These are phyloP conservation scores for Monarcha castaneiventris DNA, from an alignment of 2,113 vertebrate genomes.

Conservation along the genomic window DNA sequence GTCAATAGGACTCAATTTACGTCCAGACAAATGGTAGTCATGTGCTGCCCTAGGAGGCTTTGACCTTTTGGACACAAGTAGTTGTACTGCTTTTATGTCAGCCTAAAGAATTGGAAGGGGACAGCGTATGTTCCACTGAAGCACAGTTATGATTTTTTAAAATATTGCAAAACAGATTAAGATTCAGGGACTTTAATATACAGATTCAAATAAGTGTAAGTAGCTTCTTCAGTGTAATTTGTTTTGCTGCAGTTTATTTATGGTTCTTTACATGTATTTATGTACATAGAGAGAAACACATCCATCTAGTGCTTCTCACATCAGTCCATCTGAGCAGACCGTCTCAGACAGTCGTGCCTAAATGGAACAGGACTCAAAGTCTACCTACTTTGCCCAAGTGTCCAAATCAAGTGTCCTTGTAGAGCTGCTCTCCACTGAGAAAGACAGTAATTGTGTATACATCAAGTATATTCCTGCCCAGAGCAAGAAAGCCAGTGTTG, in stretches of 20 bases:
- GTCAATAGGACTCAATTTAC: slow-evolving; percentile 59
- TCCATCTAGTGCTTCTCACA: background rate
- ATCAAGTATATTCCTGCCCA: background rate
- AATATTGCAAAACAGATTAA: background rate
- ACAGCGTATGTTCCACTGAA: background rate
- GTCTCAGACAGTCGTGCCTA: background rate
- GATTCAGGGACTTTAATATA: background rate
- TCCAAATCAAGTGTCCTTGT: background rate
- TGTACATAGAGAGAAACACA: background rate
- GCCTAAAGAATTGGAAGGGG: slow-evolving; percentile 36
- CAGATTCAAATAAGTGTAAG: background rate
- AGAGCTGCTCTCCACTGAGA: background rate
- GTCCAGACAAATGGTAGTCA: slow-evolving; percentile 58
- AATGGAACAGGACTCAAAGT: background rate
- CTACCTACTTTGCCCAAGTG: background rate
- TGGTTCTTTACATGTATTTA: background rate
- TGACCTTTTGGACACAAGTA: slow-evolving; percentile 47
- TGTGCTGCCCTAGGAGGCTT: slow-evolving; percentile 32
- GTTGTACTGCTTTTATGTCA: slow-evolving; percentile 39
- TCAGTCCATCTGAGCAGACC: background rate
- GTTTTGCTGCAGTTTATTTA: background rate
- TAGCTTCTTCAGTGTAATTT: background rate
- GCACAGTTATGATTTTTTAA: background rate
- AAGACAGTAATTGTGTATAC: background rate
- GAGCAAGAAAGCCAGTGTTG: background rate